These are phyloP conservation scores for Acleris holmiana DNA, from an alignment of 2,888 invertebrate genomes.

Conservation along the genomic window DNA sequence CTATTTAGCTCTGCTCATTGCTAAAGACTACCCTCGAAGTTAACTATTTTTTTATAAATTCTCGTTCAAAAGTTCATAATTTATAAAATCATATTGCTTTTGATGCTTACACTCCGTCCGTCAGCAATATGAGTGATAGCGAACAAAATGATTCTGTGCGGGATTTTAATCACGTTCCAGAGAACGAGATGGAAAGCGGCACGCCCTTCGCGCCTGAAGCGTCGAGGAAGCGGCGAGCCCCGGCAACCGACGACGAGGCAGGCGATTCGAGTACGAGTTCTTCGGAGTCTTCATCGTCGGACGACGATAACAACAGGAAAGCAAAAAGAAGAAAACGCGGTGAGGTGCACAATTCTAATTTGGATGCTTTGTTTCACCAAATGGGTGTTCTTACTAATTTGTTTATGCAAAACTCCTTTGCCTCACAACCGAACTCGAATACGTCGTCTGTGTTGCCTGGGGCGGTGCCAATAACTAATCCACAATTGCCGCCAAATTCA, in stretches of 20 bases:
- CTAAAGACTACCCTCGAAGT: neutral
- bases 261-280: neutral
- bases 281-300: neutral
- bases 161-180: neutral
- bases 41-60: too few relatives aligned
- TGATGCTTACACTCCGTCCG: neutral
- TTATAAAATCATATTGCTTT: neutral
- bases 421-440: too few relatives aligned
- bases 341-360: conserved; percentile 8
- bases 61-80: too few relatives aligned
- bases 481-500: too few relatives aligned
- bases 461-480: too few relatives aligned
- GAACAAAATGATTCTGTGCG: neutral
- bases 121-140: neutral
- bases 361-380: neutral
- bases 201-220: neutral
- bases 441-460: too few relatives aligned
- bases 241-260: neutral
- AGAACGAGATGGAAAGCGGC: neutral
- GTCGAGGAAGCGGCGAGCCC: neutral
- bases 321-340: conserved; percentile 15
- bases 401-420: neutral
- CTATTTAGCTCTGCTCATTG: neutral
- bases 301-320: neutral
- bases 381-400: neutral